A percentile compares a stretch with the other conserved stretches of the same genome.
Evolutionary conservation across 2,888 invertebrate genomes (phyloP).

Genomic region (Chromoteleia sp.): DNA sequence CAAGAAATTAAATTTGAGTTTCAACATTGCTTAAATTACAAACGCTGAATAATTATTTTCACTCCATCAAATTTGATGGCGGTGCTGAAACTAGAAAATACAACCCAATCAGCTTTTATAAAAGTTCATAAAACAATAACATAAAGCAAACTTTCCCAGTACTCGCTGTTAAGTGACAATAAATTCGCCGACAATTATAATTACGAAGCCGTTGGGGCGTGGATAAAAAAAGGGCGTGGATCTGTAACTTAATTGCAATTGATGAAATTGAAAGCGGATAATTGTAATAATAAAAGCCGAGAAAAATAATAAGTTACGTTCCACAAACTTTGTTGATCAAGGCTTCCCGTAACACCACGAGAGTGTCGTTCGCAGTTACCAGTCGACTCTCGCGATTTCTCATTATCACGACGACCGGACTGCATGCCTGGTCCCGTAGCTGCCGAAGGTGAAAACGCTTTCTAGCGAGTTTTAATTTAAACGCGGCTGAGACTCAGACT

Average conservation of each 20-base stretch:
- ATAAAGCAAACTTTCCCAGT: not conserved
- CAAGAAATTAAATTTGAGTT: not conserved
- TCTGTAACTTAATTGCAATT: not conserved
- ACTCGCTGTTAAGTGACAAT: slow-evolving; percentile 11
- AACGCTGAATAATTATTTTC: not conserved
- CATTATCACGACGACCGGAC: slow-evolving; percentile 57
- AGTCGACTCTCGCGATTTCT: slow-evolving; percentile 63
- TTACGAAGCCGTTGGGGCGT: not conserved
- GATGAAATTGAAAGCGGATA: slow-evolving; percentile 36
- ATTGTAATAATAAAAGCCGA: slow-evolving; percentile 11
- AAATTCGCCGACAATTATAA: slow-evolving; percentile 12
- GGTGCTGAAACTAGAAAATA: not conserved
- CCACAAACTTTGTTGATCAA: slow-evolving; percentile 41
- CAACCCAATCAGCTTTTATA: slow-evolving; percentile 13
- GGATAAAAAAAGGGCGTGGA: not conserved
- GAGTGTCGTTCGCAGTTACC: slow-evolving; percentile 45
- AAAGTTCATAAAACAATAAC: slow-evolving; percentile 8
- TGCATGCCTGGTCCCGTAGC: slow-evolving; percentile 36
- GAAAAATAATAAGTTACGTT: slow-evolving; percentile 42
- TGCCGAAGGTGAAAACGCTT: slow-evolving; percentile 72
- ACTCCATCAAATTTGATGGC: slow-evolving; percentile 1
- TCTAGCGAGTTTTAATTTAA: slow-evolving; percentile 68
- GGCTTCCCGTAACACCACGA: slow-evolving; percentile 31
- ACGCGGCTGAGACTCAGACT: slow-evolving; percentile 42
- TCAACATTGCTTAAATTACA: not conserved